A percentile compares a stretch with the other conserved stretches of the same genome.
Conservation (phyloP, 2,797 vertebrate species). For the Hippocampus kuda region DNA sequence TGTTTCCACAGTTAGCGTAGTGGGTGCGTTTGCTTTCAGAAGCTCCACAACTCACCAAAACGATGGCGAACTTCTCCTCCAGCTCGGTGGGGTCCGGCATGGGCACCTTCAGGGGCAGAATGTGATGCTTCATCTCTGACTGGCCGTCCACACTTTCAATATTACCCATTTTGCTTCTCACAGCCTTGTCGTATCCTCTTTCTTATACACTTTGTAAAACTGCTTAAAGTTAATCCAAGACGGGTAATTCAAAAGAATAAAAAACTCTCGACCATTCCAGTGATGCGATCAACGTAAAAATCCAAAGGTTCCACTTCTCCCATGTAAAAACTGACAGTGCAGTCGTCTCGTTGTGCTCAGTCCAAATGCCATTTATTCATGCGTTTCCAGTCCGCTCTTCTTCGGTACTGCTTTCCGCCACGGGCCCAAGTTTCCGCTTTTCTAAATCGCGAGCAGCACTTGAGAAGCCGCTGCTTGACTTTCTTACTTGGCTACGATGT, state of each 20-base stretch:
- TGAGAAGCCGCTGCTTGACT: constrained; percentile 45
- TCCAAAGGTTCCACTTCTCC: constrained; percentile 27
- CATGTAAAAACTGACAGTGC: constrained; percentile 33
- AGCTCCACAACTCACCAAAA: constrained; percentile 77
- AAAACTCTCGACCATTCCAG: constrained; percentile 18
- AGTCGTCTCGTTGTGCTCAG: constrained; percentile 24
- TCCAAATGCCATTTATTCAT: constrained; percentile 49
- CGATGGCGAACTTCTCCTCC: constrained; percentile 92
- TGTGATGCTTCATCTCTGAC: constrained; percentile 75
- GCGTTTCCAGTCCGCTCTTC: constrained; percentile 28
- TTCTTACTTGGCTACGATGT: constrained; percentile 62
- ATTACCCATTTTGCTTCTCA: constrained; percentile 73
- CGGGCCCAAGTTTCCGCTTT: neutral
- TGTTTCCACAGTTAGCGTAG: neutral
- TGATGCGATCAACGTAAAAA: constrained; percentile 12
- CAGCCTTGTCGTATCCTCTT: neutral
- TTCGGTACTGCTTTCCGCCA: neutral
- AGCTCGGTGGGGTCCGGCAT: constrained; percentile 92
- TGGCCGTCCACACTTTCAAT: constrained; percentile 84
- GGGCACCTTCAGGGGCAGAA: constrained; percentile 84
- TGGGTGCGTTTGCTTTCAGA: neutral
- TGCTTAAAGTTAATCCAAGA: constrained; percentile 29
- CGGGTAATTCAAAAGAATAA: neutral
- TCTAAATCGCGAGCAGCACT: constrained; percentile 24
- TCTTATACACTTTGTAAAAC: neutral